phyloP scores from a whole-genome alignment of 2,113 vertebrate species.

The Labeo catla region DNA sequence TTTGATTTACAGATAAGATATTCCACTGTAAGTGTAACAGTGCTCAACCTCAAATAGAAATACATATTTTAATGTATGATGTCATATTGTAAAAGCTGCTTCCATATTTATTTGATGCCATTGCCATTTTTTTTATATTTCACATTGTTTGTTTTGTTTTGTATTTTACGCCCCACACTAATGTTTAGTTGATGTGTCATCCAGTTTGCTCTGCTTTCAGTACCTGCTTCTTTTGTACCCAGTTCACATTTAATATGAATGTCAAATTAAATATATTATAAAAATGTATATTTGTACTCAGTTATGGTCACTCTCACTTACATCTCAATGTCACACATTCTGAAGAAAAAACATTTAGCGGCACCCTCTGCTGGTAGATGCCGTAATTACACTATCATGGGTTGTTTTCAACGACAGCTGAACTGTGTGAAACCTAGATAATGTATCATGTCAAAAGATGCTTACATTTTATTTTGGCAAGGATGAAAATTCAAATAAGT shows the following conservation, averaged over 20 bases:
- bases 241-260: slow-evolving; percentile 42
- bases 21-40: not conserved
- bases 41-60: not conserved
- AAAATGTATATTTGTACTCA: not conserved
- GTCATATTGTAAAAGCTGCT: slow-evolving; percentile 24
- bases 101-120: slow-evolving; percentile 20
- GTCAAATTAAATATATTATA: slow-evolving; percentile 30
- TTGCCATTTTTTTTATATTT: slow-evolving; percentile 23
- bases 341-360: not conserved
- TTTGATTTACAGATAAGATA: not conserved
- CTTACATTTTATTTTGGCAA: not conserved
- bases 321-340: not conserved
- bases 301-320: not conserved
- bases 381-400: not conserved
- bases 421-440: not conserved
- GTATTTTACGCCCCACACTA: slow-evolving; percentile 29
- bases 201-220: slow-evolving; percentile 24
- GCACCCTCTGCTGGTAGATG: not conserved
- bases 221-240: slow-evolving; percentile 39
- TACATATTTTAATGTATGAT: slow-evolving; percentile 3
- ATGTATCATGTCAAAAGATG: not conserved
- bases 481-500: not conserved
- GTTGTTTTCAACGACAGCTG: not conserved
- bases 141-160: slow-evolving; percentile 32
- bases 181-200: not conserved